Evolutionary conservation across 2,113 vertebrate species (phyloP).

Genomic region (Crocuta crocuta): DNA sequence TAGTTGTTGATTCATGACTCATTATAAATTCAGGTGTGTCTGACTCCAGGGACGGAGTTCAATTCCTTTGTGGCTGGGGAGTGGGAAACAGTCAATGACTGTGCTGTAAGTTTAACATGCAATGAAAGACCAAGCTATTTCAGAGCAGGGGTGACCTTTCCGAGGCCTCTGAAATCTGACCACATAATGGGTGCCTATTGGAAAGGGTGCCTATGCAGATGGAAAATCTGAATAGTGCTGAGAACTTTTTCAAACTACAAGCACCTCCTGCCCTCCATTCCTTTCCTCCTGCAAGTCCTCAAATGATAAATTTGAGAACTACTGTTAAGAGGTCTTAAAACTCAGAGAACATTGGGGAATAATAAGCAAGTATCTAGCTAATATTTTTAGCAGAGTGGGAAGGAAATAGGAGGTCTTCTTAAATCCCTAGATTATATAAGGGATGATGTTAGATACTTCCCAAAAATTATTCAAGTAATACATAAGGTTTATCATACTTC

Average conservation of each 20-base stretch:
- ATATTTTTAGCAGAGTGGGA: not conserved
- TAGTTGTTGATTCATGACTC: not conserved
- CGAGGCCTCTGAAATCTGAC: not conserved
- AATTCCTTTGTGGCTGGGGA: not conserved
- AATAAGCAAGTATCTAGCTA: not conserved
- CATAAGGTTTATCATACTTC: not conserved
- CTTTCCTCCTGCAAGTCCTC: not conserved
- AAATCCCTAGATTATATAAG: not conserved
- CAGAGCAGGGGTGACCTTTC: not conserved
- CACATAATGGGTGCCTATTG: not conserved
- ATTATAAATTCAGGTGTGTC: not conserved
- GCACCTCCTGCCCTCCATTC: not conserved
- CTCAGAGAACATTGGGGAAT: not conserved
- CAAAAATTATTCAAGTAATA: not conserved
- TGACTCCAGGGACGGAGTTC: not conserved
- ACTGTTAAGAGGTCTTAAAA: not conserved
- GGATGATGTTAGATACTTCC: not conserved
- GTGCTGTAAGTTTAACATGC: not conserved
- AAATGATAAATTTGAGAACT: not conserved
- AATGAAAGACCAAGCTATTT: not conserved
- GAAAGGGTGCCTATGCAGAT: not conserved
- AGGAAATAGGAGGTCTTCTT: not conserved
- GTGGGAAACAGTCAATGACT: not conserved
- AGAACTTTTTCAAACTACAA: not conserved
- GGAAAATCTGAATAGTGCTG: not conserved